These are phyloP conservation scores for Phylloscopus trochiloides DNA, from an alignment of 2,113 vertebrate species.

Conservation along the genomic window DNA sequence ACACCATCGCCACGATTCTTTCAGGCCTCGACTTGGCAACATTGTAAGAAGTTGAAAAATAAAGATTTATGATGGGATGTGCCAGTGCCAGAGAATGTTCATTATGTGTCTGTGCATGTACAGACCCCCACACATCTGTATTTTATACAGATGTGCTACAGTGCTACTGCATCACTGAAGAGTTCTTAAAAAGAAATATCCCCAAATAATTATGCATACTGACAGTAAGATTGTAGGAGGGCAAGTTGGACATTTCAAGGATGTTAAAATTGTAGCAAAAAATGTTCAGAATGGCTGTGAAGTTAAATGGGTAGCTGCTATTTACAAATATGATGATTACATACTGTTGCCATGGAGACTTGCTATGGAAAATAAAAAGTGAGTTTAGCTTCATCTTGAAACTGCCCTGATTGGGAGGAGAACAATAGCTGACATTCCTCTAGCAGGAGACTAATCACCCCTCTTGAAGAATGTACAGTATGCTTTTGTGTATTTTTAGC, in stretches of 20 bases:
- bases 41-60: neutral
- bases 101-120: neutral
- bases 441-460: neutral
- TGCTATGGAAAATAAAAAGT: slow-evolving; percentile 7
- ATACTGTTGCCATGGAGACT: slow-evolving; percentile 32
- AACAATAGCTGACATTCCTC: slow-evolving; percentile 25
- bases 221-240: neutral
- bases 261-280: neutral
- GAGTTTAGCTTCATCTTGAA: slow-evolving; percentile 18
- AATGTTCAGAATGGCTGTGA: neutral
- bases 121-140: neutral
- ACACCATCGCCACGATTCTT: no score
- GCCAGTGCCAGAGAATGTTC: neutral
- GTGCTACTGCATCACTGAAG: neutral
- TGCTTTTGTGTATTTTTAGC: slow-evolving; percentile 1
- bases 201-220: neutral
- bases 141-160: neutral
- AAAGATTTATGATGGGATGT: neutral
- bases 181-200: neutral
- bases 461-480: neutral
- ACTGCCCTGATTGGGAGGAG: neutral
- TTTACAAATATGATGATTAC: slow-evolving; percentile 44
- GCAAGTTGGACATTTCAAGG: neutral
- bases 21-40: neutral
- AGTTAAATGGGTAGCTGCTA: slow-evolving; percentile 32